These are phyloP conservation scores for Aulostomus chinensis DNA, from an alignment of 2,797 vertebrate species.

Conservation along the genomic window DNA sequence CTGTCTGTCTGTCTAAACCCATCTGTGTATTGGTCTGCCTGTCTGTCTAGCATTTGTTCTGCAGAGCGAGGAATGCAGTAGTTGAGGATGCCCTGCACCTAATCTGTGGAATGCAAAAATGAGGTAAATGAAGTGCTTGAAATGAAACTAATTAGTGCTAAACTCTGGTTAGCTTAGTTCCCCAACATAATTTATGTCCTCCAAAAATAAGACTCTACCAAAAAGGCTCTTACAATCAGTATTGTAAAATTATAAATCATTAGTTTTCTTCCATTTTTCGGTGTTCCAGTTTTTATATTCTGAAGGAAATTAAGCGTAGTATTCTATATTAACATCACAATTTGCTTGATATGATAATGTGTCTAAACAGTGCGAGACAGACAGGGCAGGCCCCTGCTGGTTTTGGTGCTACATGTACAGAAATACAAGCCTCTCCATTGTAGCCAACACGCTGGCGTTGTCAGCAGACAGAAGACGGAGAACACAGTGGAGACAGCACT, in stretches of 20 bases:
- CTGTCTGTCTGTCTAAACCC: slow-evolving; percentile 46
- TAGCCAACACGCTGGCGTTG: slow-evolving; percentile 62
- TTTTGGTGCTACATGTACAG: slow-evolving; percentile 77
- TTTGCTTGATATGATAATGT: slow-evolving; percentile 31
- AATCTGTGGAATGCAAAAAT: slow-evolving; percentile 40
- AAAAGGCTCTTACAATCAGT: slow-evolving; percentile 42
- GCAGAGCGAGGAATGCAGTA: slow-evolving; percentile 43
- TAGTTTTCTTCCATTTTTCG: slow-evolving; percentile 37
- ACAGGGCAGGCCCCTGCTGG: slow-evolving; percentile 74
- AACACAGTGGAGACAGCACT: slow-evolving; percentile 58
- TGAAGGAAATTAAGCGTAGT: slow-evolving; percentile 19
- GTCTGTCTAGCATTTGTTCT: slow-evolving; percentile 69
- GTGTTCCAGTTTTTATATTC: slow-evolving; percentile 33
- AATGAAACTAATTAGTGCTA: slow-evolving; percentile 17
- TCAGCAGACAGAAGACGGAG: slow-evolving; percentile 60
- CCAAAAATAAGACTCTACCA: slow-evolving; percentile 17
- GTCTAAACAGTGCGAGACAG: slow-evolving; percentile 61
- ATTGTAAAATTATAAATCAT: slow-evolving; percentile 26
- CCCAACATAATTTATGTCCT: slow-evolving; percentile 27
- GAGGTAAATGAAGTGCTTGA: slow-evolving; percentile 30
- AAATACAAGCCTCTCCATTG: slow-evolving; percentile 70
- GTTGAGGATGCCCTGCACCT: slow-evolving; percentile 36
- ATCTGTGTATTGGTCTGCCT: slow-evolving; percentile 66
- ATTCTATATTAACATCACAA: slow-evolving; percentile 18
- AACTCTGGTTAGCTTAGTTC: slow-evolving; percentile 28